Conservation (phyloP, 1,140 invertebrate species). For the Drosophila trapezifrons region DNA sequence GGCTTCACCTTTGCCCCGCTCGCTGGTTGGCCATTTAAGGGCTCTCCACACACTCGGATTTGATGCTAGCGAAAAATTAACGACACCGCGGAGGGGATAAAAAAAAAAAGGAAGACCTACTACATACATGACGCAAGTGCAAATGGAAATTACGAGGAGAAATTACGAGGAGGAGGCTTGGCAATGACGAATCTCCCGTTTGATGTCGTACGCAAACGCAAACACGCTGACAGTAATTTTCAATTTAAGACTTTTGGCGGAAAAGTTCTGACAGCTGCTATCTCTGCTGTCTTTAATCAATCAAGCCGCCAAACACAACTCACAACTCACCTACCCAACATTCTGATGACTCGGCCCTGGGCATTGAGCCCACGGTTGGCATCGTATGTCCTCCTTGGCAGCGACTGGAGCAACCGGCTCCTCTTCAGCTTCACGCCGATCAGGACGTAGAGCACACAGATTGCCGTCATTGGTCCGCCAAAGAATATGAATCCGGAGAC, state of each 20-base stretch:
- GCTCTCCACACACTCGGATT: slow-evolving; percentile 19
- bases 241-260: slow-evolving; percentile 56
- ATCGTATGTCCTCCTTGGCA: slow-evolving; percentile 64
- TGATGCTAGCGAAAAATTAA: slow-evolving; percentile 44
- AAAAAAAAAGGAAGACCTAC: slow-evolving; percentile 3
- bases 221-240: slow-evolving; percentile 65
- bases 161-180: neutral
- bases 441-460: slow-evolving; percentile 91
- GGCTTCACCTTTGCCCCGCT: slow-evolving; percentile 17
- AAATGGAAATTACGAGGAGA: slow-evolving; percentile 12
- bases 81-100: slow-evolving; percentile 13
- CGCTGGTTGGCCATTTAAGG: slow-evolving; percentile 29
- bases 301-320: slow-evolving; percentile 63
- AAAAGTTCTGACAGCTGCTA: slow-evolving; percentile 38
- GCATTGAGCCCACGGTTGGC: slow-evolving; percentile 77
- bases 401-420: slow-evolving; percentile 69
- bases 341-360: slow-evolving; percentile 87
- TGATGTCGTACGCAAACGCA: slow-evolving; percentile 54
- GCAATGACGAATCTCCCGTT: slow-evolving; percentile 38
- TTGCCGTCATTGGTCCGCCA: slow-evolving; percentile 92
- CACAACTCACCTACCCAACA: slow-evolving; percentile 86
- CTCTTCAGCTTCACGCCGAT: slow-evolving; percentile 90
- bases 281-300: slow-evolving; percentile 62
- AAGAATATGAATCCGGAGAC: slow-evolving; percentile 94
- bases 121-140: slow-evolving; percentile 27